Evolutionary conservation across 2,797 vertebrate genomes (phyloP).

Genomic region (Thaleichthys pacificus): DNA sequence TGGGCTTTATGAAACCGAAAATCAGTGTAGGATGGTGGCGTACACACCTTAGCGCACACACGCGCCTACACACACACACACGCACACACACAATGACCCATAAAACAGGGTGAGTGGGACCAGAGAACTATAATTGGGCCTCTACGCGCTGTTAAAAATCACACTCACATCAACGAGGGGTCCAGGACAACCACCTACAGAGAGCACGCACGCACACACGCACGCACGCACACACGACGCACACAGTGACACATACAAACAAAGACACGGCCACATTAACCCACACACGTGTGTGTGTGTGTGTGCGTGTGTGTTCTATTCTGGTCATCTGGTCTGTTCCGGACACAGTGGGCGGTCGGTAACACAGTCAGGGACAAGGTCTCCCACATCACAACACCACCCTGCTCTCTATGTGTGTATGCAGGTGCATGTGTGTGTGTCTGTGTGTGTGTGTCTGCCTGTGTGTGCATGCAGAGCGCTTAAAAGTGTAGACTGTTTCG

Average conservation of each 20-base stretch:
- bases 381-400: constrained; percentile 1
- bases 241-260: constrained; percentile 39
- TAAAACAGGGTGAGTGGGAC: constrained; percentile 63
- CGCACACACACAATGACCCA: constrained; percentile 36
- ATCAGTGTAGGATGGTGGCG: constrained; percentile 54
- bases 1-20: constrained; percentile 60
- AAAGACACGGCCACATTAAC: constrained; percentile 27
- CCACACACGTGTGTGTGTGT: constrained; percentile 5
- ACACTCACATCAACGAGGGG: constrained; percentile 67
- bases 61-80: constrained; percentile 17
- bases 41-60: constrained; percentile 37
- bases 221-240: constrained; percentile 8
- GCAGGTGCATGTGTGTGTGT: background rate
- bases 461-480: background rate
- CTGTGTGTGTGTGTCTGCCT: background rate
- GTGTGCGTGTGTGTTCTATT: constrained; percentile 13
- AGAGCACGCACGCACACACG: constrained; percentile 26
- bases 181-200: constrained; percentile 69
- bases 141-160: constrained; percentile 72
- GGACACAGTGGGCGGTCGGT: background rate
- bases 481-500: background rate
- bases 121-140: constrained; percentile 75
- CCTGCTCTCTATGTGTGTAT: background rate
- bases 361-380: constrained; percentile 7
- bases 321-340: background rate